These are phyloP conservation scores for Camponotus vicinus DNA, from an alignment of 1,140 invertebrate species.

Conservation along the genomic window DNA sequence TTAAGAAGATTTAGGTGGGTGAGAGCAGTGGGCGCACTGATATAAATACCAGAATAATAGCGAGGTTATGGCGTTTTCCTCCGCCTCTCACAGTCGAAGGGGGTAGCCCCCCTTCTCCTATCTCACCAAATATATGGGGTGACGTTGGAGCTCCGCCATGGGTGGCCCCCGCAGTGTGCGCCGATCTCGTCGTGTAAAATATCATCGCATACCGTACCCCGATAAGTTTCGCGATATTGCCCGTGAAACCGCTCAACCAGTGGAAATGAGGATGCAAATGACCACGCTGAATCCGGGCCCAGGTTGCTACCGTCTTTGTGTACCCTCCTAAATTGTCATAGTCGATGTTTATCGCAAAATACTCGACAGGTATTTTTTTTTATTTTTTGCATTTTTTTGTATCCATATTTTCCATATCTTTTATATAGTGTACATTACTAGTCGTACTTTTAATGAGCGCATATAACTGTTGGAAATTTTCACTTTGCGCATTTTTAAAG, in stretches of 20 bases:
- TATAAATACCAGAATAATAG: slow-evolving; percentile 84
- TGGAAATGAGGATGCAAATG: slow-evolving; percentile 81
- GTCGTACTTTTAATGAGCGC: not conserved
- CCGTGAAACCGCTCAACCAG: slow-evolving; percentile 76
- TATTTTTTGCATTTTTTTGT: not conserved
- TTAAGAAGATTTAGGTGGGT: slow-evolving; percentile 83
- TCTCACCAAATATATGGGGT: slow-evolving; percentile 81
- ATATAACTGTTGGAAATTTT: not conserved
- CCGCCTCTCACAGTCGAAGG: slow-evolving; percentile 39
- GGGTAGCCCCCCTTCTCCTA: slow-evolving; percentile 24
- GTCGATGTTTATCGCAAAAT: slow-evolving; percentile 18
- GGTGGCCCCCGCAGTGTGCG: slow-evolving; percentile 76
- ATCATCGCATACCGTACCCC: slow-evolving; percentile 82
- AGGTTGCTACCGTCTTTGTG: not conserved
- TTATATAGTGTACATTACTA: too few relatives aligned
- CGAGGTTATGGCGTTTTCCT: slow-evolving; percentile 79
- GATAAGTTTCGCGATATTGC: slow-evolving; percentile 83
- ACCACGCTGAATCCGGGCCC: not conserved
- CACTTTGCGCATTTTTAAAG: not conserved
- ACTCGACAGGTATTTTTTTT: not conserved
- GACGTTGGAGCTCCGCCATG: slow-evolving; percentile 79
- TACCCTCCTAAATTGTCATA: not conserved
- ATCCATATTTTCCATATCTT: too few relatives aligned
- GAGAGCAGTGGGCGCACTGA: slow-evolving; percentile 73
- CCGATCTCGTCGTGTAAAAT: slow-evolving; percentile 78